Percentiles rank a stretch among this genome's conserved stretches.
Evolutionary conservation across 2,113 vertebrate genomes (phyloP).

Genomic region (Nesogale talazaci): DNA sequence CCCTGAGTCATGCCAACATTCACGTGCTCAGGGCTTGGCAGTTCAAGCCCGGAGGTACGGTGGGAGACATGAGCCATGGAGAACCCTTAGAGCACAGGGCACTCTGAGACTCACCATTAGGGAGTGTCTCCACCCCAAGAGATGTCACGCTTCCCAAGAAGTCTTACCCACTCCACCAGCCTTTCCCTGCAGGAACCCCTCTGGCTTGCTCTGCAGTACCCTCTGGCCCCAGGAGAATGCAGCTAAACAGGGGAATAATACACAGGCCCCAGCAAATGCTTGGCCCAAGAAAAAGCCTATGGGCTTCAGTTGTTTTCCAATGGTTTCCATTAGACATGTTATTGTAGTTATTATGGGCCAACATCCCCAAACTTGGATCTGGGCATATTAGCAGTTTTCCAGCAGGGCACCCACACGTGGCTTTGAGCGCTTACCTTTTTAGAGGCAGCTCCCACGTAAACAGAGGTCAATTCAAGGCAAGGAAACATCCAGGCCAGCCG

Average conservation of each 20-base stretch:
- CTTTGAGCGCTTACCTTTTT: slow-evolving; percentile 2
- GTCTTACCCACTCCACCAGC: neutral
- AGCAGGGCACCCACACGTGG: neutral
- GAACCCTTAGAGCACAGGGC: neutral
- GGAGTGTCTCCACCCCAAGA: neutral
- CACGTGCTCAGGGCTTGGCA: neutral
- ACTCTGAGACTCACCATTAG: neutral
- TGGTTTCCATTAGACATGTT: neutral
- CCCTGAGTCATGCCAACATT: neutral
- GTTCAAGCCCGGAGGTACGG: neutral
- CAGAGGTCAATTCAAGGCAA: slow-evolving; percentile 31
- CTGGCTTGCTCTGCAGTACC: neutral
- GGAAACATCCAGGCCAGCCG: neutral
- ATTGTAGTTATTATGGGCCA: neutral
- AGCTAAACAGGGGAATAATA: neutral
- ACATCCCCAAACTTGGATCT: neutral
- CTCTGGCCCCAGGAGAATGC: neutral
- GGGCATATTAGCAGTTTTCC: neutral
- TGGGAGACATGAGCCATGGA: neutral
- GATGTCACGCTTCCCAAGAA: neutral
- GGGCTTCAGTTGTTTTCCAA: neutral
- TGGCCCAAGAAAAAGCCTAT: too few species aligned
- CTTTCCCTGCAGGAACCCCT: neutral
- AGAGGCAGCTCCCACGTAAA: neutral
- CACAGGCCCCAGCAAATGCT: neutral